Percentiles rank a stretch among this genome's conserved stretches.
Evolutionary conservation across 2,888 invertebrate genomes (phyloP).

Genomic region (Hymenopus coronatus): DNA sequence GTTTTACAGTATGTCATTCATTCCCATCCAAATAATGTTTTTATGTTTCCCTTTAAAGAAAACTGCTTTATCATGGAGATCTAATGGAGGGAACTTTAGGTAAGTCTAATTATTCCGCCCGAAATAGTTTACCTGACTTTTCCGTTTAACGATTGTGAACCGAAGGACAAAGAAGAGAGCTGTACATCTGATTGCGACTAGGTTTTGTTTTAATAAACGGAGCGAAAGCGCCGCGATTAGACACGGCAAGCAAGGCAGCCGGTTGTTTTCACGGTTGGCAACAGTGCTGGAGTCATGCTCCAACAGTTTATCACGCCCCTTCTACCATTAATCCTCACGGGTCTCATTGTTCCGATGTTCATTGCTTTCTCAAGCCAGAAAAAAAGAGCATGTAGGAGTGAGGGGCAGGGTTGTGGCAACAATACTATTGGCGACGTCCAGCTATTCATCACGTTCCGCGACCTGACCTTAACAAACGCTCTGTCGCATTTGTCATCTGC

Average conservation of each 20-base stretch:
- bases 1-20: no score
- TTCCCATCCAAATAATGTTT: no score
- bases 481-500: neutral
- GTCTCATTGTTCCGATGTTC: neutral
- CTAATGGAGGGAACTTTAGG: no score
- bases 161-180: neutral
- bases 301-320: neutral
- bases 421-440: neutral
- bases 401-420: neutral
- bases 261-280: neutral
- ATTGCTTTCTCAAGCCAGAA: neutral
- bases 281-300: neutral
- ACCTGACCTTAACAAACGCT: neutral
- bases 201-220: neutral
- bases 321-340: conserved; percentile 7
- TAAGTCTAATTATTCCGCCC: no score
- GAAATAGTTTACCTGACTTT: no score
- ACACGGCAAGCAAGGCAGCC: neutral
- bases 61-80: no score
- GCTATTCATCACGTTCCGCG: neutral
- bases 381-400: neutral
- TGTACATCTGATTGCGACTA: neutral
- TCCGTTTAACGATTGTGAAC: neutral
- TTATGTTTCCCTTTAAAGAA: no score
- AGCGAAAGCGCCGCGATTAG: neutral